These are phyloP conservation scores for Tribolium madens DNA, from an alignment of 1,140 invertebrate species.

Conservation along the genomic window DNA sequence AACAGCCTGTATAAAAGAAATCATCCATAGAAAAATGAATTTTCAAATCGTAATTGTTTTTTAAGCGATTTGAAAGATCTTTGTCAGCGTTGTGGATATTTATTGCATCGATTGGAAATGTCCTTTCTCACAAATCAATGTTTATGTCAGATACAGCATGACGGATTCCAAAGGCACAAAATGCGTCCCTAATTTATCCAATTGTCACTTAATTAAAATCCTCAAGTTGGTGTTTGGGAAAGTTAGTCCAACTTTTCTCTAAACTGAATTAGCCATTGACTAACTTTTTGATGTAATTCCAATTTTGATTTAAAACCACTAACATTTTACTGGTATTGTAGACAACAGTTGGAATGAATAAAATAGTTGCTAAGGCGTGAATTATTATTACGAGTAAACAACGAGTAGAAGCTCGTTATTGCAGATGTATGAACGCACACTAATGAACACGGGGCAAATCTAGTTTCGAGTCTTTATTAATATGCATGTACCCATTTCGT, in stretches of 20 bases:
- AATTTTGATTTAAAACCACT: background rate
- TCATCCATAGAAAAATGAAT: background rate
- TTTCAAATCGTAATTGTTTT: background rate
- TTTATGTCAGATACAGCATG: background rate
- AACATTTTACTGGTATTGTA: background rate
- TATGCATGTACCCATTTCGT: conserved; percentile 13
- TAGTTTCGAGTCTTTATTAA: conserved; percentile 27
- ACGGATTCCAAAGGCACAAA: background rate
- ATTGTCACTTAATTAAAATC: background rate
- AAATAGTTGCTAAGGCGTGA: conserved; percentile 16
- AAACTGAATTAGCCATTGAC: background rate
- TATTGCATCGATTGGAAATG: background rate
- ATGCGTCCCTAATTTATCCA: background rate
- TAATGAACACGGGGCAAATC: conserved; percentile 27
- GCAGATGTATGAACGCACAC: conserved; percentile 29
- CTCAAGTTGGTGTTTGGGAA: background rate
- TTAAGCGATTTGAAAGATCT: background rate
- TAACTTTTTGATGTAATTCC: conserved; percentile 2
- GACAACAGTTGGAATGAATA: background rate
- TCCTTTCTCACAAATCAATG: background rate
- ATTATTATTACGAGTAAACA: conserved; percentile 6
- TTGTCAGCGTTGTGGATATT: background rate
- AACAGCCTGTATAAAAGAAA: background rate
- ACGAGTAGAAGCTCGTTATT: conserved; percentile 30
- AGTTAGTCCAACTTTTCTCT: background rate